Base-by-base conservation (phyloP, 2,888 invertebrate species). In the Apeira syringaria region DNA sequence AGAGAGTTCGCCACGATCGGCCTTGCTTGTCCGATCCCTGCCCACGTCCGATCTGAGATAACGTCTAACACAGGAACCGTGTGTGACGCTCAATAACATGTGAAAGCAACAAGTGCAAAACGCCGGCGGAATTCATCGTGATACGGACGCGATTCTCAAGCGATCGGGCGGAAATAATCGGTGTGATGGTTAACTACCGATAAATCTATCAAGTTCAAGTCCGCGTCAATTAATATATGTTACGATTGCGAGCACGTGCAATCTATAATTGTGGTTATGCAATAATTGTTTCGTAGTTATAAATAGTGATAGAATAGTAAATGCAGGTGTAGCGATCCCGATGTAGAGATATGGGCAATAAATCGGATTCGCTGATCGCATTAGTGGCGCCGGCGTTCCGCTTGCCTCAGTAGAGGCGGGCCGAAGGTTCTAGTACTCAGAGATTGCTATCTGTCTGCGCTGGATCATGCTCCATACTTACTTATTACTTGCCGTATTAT, bases 351-450 rank as follows among this genome's bases (percentile, higher is more conserved):
- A 80, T 68, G 66, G 67, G 65, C 68, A 74, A 81, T 83, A 82
- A 83, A 85, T 85, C 77, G 69, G 68, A 78, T 74, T 60, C 63
- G 73, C 65, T 72, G 77, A 75, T 75, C 76, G 75, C 70, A 76
- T 75, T 76, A 74, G 74, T 73, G 86, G 86, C 86, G 87, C 84
- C 85, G 78, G 70, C 73, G 74, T 73, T 74, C 74, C 74, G 74
- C 68, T 73, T 62, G 62, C 57, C 50, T 56, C 55, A 59, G 54
- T 45, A 40, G 57, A 55, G 57, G 39, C 53, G 54, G 54, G 54
- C 47, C 53, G 51, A 57, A 56, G 56, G 53, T n/a, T 12, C 17
- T 27, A 17, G 32, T 43, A 15, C 22, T 50, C 52, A 52, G 30
- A 56, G 73, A 74, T 74, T 52, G 53, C 56, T 64, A 75, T 75